Evolutionary conservation across 2,113 vertebrate genomes (phyloP), one percentile per base, ranked within the genome.

Genomic region (Alouatta palliata): DNA sequence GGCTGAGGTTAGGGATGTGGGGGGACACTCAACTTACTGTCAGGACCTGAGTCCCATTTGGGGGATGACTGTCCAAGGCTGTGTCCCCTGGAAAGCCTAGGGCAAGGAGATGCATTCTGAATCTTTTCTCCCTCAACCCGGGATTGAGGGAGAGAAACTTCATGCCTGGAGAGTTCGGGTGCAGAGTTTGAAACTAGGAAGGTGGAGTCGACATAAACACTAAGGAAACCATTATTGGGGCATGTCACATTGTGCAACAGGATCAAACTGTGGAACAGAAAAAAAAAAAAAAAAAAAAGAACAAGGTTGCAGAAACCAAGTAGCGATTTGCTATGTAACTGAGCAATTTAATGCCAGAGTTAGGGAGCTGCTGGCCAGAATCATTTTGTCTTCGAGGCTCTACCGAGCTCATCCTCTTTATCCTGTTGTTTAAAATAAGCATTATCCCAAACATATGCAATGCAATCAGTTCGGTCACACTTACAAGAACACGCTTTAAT

Each of bases 401-500:
- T 98, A 97, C 92, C 71, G 93, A 98, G 97, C 98, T 98, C 98
- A 97, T 98, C 98, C 98, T 96, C 98, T 98, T 98, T 98, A 98
- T 98, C 98, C 98, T 98, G 98, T 99, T 99, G 99, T 99, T 99
- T 99, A 99, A 99, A 99, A 99, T 98, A 98, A 99, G 98, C 99
- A 99, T 99, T 99, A 99, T 99, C 99, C 99, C 99, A 99, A 99
- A 99, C 99, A 99, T 99, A 99, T 99, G 99, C 99, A 99, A 99
- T 99, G 99, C 99, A 99, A 99, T 99, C 99, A 99, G 99, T 99
- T 99, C 98, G 99, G 99, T 99, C 99, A 99, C 99, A 99, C 99
- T 99, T 99, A 99, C 99, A 99, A 99, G 99, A 99, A 99, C 99
- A 99, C 98, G 99, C 99, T 99, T 99, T 99, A 99, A 99, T 99